These are phyloP conservation scores for Actinia tenebrosa DNA, from an alignment of 64 coral and sea anemone genomes.

Conservation along the genomic window DNA sequence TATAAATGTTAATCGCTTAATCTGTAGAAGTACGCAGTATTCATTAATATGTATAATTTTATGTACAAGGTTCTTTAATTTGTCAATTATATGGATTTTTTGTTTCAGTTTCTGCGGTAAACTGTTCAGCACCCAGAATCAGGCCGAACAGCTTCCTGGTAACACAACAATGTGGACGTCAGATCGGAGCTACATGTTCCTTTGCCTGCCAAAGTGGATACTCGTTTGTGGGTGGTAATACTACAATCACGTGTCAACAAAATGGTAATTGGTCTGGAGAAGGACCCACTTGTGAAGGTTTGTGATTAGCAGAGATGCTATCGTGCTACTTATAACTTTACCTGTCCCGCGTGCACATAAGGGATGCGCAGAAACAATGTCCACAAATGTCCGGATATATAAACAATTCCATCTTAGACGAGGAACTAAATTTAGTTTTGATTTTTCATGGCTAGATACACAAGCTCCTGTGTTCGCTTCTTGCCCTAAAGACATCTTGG, in stretches of 20 bases:
- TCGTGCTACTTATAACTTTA: too few species aligned
- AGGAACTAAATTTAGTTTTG: background rate
- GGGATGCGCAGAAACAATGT: too few species aligned
- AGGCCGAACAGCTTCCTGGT: background rate
- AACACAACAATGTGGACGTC: background rate
- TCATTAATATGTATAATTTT: too few species aligned
- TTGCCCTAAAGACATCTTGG: background rate
- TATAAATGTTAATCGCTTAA: too few species aligned
- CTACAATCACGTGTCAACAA: background rate
- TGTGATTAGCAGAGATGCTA: too few species aligned
- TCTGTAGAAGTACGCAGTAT: too few species aligned
- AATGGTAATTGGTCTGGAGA: constrained; percentile 19
- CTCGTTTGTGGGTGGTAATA: background rate
- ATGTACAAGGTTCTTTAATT: background rate
- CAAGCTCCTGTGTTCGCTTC: background rate
- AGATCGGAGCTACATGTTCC: background rate
- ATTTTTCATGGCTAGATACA: background rate
- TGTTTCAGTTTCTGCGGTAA: background rate
- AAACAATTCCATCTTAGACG: too few species aligned
- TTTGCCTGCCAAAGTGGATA: constrained; percentile 20
- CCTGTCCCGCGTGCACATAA: too few species aligned
- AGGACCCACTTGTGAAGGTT: constrained; percentile 2
- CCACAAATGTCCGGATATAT: too few species aligned
- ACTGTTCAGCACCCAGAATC: background rate
- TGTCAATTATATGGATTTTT: background rate